Evolutionary conservation across 1,140 invertebrate species (phyloP).

Genomic region (Planococcus citri): DNA sequence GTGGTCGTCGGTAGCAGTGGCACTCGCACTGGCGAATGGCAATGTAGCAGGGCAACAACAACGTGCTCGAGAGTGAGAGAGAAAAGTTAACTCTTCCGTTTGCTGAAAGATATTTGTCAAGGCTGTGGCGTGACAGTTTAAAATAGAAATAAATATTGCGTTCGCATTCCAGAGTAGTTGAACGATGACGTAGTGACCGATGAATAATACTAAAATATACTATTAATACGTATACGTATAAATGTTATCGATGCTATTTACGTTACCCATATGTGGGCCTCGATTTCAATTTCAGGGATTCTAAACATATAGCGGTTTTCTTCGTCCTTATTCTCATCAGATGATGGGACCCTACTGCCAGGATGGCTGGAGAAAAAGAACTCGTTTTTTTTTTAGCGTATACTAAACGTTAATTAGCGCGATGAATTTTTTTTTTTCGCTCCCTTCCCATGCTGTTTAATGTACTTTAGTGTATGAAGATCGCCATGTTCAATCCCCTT

Average conservation of each 20-base stretch:
- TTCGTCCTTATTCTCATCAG: too few species aligned
- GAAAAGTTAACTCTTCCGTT: not conserved
- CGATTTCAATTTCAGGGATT: not conserved
- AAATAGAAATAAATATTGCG: slow-evolving; percentile 4
- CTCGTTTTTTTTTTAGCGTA: too few species aligned
- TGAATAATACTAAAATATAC: slow-evolving; percentile 8
- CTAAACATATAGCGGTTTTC: not conserved
- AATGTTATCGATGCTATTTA: not conserved
- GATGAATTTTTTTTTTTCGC: too few species aligned
- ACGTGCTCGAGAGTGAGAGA: too few species aligned
- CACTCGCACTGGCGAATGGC: too few species aligned
- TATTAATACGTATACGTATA: slow-evolving; percentile 8
- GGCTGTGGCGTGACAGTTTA: slow-evolving; percentile 5
- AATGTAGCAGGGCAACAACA: too few species aligned
- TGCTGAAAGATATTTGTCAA: slow-evolving; percentile 3
- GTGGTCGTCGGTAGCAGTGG: too few species aligned
- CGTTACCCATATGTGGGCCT: slow-evolving; percentile 1
- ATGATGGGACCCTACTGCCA: too few species aligned
- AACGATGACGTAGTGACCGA: not conserved
- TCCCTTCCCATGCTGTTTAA: too few species aligned
- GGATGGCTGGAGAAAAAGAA: too few species aligned
- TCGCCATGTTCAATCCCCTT: not conserved
- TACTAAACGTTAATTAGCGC: too few species aligned
- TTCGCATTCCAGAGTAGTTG: slow-evolving; percentile 1
- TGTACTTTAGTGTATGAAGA: too few species aligned